Evolutionary conservation across 2,888 invertebrate species (phyloP), one percentile per base, ranked within the genome.

Genomic region (Argyresthia goedartella): DNA sequence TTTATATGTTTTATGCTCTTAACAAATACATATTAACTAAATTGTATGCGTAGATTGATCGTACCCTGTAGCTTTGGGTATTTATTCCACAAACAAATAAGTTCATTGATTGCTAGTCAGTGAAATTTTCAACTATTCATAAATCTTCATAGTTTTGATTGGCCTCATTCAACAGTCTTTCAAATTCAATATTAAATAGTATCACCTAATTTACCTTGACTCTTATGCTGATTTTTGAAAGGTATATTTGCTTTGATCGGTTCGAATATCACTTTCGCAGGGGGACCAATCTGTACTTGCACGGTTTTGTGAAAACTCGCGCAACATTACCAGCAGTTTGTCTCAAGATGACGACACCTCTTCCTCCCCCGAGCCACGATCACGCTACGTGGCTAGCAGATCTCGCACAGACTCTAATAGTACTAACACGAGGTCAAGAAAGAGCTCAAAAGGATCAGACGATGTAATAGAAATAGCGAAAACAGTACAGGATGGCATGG

Each of bases 401-500:
- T 69, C 71, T 4, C 52, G 54, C 14, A 52, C 51, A 6, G 77
- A 66, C 53, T 78, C 79, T 1, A 73, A 62, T 10, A 70, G 75
- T 48, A 71, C 71, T 1, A 65, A 25, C 42, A 39, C 52, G 6
- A 14, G 73, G 13, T 74, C 76, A 8, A 70, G 76, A 55, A 79
- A 77, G 52, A 69, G 57, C 53, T 79, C 78, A 1, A 84, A 78
- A 62, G 64, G 64, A 4, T 71, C 78, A 1, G 87, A 81, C n/a
- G 81, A 82, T 13, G 75, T 88, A 8, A 69, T 77, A 44, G 87
- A 88, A 49, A 72, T 89, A 9, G 85, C 87, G 0, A 88, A 89
- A 67, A 87, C 81, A 14, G 87, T 89, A 0, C 88, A 87, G 73
- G 87, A 89, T 43, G 87, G 89, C 25, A 82, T 89, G 73, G 87